A percentile compares a stretch with the other conserved stretches of the same genome.
phyloP scores from a whole-genome alignment of 1,140 invertebrate species.

The Dinothrombium tinctorium region DNA sequence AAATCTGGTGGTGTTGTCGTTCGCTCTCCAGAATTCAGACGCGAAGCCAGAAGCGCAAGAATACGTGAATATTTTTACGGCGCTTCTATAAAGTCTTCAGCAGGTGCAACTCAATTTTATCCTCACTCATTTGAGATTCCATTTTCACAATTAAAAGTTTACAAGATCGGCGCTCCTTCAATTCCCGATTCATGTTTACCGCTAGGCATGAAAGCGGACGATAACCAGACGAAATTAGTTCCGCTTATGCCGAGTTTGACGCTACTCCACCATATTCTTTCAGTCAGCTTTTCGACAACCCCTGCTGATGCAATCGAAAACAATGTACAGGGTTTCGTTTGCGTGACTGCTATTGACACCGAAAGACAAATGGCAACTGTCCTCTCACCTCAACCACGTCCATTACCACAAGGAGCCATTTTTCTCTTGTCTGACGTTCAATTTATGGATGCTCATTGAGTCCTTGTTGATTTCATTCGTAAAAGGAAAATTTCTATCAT shows the following conservation, averaged over 20 bases:
- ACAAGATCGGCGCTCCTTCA: constrained; percentile 48
- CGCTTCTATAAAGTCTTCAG: constrained; percentile 29
- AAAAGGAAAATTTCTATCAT: no score
- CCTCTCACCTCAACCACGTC: constrained; percentile 70
- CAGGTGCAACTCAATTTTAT: constrained; percentile 53
- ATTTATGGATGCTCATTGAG: constrained; percentile 16
- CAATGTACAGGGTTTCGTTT: constrained; percentile 64
- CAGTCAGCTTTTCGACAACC: constrained; percentile 39
- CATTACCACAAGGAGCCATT: constrained; percentile 39
- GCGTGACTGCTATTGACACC: constrained; percentile 64
- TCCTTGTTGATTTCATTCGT: no score
- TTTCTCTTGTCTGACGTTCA: constrained; percentile 15
- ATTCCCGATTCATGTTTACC: constrained; percentile 85
- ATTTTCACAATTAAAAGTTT: constrained; percentile 63
- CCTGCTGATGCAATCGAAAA: constrained; percentile 42
- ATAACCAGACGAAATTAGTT: constrained; percentile 69
- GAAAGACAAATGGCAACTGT: constrained; percentile 64
- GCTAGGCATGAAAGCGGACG: constrained; percentile 68
- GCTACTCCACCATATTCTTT: constrained; percentile 63
- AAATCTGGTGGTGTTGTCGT: constrained; percentile 93
- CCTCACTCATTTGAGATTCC: constrained; percentile 75
- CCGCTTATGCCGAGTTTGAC: constrained; percentile 29
- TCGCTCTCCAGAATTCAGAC: constrained; percentile 39
- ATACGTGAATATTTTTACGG: constrained; percentile 90
- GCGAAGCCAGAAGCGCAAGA: constrained; percentile 47